Base-by-base conservation (phyloP, 1,140 invertebrate species). In the Paralvinella palmiformis region DNA sequence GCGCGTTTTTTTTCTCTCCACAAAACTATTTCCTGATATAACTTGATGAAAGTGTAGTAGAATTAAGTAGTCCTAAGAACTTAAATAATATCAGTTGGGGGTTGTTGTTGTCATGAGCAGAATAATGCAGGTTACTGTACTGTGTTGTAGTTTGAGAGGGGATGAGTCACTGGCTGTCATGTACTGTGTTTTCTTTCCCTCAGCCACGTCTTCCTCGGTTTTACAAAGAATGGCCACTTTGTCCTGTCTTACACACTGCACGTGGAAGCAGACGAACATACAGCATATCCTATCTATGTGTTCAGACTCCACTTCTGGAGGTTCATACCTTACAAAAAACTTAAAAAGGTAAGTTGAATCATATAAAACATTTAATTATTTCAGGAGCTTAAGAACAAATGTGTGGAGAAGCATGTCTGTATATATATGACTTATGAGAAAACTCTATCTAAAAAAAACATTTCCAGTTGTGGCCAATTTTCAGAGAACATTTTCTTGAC, bases 171-270 rank as follows among this genome's bases (percentile, higher is more conserved):
- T 15, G 55, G 35, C 20, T 7, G 32, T 29, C 0, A 62, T 5
- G 27, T 50, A 31, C 20, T 64, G 55, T 55, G 61, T 35, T 62
- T 63, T 45, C 71, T 53, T 63, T 63, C 72, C 72, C 67, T 67
- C 72, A 87, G 86, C 65, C 91, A 96, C 81, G 87, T 95, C 41
- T 91, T 94, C 75, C 90, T 96, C 86, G 94, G 94, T 7, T 89
- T 95, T 70, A 92, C 91, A 29, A 88, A 91, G 72, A 94, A 92
- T 82, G 92, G 92, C 7, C 89, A 92, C 78, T 95, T 91, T 84
- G 84, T 96, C 62, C 79, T 96, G 59, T 94, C 91, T 59, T 95
- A 94, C 76, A 89, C 88, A 6, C 85, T 85, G 66, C 84, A 79
- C n/a, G 72, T 81, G 62, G 83, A 83, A 63, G 75, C 77, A 31